Conservation (phyloP, 2,797 vertebrate genomes). For the Muscicapa comitata region DNA sequence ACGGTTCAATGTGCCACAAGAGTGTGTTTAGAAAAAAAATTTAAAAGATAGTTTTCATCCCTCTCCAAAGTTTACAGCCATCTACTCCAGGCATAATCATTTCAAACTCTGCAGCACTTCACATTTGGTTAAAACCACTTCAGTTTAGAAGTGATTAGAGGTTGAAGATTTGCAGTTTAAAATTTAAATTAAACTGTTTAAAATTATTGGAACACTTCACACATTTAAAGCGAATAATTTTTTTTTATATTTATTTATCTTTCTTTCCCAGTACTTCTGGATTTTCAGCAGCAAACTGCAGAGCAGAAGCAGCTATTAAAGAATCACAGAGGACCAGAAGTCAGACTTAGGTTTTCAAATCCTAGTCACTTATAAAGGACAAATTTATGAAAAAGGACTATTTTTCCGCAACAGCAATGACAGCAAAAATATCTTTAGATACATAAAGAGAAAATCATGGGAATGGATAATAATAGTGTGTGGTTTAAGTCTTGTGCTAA, state of each 20-base stretch:
- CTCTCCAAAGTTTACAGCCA: slow-evolving; percentile 50
- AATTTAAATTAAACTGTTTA: slow-evolving; percentile 79
- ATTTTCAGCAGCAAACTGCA: slow-evolving; percentile 22
- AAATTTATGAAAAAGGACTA: background rate
- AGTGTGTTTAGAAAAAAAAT: background rate
- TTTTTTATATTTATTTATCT: slow-evolving; percentile 57
- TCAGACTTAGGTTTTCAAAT: background rate
- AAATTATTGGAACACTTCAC: slow-evolving; percentile 73
- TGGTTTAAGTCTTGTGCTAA: slow-evolving; percentile 26
- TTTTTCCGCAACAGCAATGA: background rate
- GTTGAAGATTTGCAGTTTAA: slow-evolving; percentile 76
- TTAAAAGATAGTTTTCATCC: background rate
- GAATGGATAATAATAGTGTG: background rate
- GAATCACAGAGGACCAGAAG: background rate
- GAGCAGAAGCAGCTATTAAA: background rate
- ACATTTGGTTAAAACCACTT: slow-evolving; percentile 78
- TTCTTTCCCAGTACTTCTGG: slow-evolving; percentile 11
- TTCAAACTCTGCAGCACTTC: slow-evolving; percentile 70
- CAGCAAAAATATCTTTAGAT: background rate
- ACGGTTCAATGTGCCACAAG: background rate
- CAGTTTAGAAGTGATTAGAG: slow-evolving; percentile 77
- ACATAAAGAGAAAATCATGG: background rate
- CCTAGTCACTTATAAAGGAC: background rate
- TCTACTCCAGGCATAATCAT: slow-evolving; percentile 58
- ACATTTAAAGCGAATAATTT: slow-evolving; percentile 76